Percentiles rank a stretch among this genome's conserved stretches.
These are phyloP conservation scores for Gobio gobio DNA, from an alignment of 2,113 vertebrate genomes.

Conservation along the genomic window DNA sequence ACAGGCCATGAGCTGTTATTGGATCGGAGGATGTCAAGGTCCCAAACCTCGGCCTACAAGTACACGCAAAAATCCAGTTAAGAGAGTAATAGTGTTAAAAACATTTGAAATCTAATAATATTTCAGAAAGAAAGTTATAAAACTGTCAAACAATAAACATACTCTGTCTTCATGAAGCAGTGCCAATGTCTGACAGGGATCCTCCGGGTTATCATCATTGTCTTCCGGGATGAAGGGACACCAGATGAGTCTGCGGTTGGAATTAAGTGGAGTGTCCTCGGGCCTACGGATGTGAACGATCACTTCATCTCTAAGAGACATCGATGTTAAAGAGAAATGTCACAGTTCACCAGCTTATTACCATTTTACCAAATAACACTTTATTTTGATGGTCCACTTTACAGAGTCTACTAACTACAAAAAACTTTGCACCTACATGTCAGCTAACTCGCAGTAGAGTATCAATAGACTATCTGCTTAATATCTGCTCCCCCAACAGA, in stretches of 20 bases:
- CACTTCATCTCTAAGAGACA: slow-evolving; percentile 85
- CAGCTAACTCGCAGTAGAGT: no score
- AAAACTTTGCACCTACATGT: no score
- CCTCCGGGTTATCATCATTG: slow-evolving; percentile 88
- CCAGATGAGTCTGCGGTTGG: slow-evolving; percentile 93
- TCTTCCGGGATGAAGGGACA: slow-evolving; percentile 95
- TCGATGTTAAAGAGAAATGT: slow-evolving; percentile 72
- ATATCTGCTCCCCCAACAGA: no score
- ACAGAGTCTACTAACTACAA: no score
- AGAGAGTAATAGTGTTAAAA: not conserved
- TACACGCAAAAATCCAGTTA: not conserved
- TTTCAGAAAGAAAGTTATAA: not conserved
- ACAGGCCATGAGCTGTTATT: slow-evolving; percentile 87
- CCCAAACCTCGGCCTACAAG: slow-evolving; percentile 96
- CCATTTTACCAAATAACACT: not conserved
- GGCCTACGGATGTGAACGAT: slow-evolving; percentile 87
- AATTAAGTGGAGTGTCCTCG: slow-evolving; percentile 84
- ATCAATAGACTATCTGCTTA: no score
- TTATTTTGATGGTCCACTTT: no score
- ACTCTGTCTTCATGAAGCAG: slow-evolving; percentile 89
- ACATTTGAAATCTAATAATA: not conserved
- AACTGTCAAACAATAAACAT: not conserved
- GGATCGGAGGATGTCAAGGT: slow-evolving; percentile 89
- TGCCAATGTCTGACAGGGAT: slow-evolving; percentile 88
- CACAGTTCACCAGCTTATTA: not conserved